Evolutionary conservation across 2,888 invertebrate species (phyloP), one percentile per base, ranked within the genome.

Genomic region (Myathropa florea): DNA sequence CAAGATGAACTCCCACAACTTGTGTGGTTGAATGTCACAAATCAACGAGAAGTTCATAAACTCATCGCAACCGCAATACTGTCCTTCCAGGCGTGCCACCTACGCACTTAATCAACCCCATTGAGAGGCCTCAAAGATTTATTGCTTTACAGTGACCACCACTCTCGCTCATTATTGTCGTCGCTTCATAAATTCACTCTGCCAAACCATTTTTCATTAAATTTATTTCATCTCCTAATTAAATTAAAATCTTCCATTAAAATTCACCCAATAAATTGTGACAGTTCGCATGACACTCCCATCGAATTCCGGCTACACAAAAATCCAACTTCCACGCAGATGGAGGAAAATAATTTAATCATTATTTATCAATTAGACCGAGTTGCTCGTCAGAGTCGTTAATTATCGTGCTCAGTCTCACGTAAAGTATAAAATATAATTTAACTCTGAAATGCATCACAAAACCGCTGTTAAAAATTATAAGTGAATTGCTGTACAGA

Each of bases 341-440:
- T 83, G 83, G 67, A 67, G 12, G 6, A 57, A 57, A 24, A 75
- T 79, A 73, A 83, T 83, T 75, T 64, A 83, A 79, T 75, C 73
- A 79, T 70, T 83, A 79, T 75, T 53, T 75, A 83, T 83, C 83
- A 83, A 83, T 79, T 83, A 83, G 67, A 26, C 73, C 33, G 59
- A 24, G 65, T 7, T 65, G 39, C 39, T 28, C 60, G 33, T 55
- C 77, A 46, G 63, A 36, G 46, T 18, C 46, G 28, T 63, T 63
- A 12, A 30, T 33, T 33, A 61, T 68, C 68, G 23, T 77, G 18
- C 61, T 61, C 53, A 6, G 10, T n/a, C 9, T 28, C 75, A 75
- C 75, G 59, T 59, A 75, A 39, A 39, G 3, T 46, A 75, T 33
- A 59, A 75, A 59, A 75, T 65, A 28, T 59, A 26, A 39, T 75